Evolutionary conservation across 1,140 invertebrate species (phyloP).

Genomic region (Galleria mellonella): DNA sequence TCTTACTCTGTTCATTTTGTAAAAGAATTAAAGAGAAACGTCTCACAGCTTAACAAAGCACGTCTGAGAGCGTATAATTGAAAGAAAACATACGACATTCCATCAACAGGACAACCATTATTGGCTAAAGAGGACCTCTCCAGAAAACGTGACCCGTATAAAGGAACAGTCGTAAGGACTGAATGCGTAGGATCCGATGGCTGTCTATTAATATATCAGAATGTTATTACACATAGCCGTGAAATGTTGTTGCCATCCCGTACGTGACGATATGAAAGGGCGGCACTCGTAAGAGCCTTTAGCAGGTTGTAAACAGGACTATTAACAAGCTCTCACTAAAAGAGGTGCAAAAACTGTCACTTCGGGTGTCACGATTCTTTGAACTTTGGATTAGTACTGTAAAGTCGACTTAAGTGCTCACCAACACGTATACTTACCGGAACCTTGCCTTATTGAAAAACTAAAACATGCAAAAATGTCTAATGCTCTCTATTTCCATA

Average conservation of each 20-base stretch:
- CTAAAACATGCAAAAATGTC: no score
- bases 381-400: slow-evolving; percentile 1
- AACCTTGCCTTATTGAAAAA: not conserved
- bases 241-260: slow-evolving; percentile 29
- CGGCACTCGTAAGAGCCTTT: slow-evolving; percentile 30
- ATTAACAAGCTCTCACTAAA: slow-evolving; percentile 53
- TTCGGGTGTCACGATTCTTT: slow-evolving; percentile 24
- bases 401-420: slow-evolving; percentile 1
- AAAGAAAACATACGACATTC: slow-evolving; percentile 50
- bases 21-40: slow-evolving; percentile 2
- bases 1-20: not conserved
- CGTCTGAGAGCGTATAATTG: slow-evolving; percentile 39
- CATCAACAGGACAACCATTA: slow-evolving; percentile 32
- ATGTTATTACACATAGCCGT: slow-evolving; percentile 40
- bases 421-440: not conserved
- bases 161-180: slow-evolving; percentile 27
- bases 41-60: slow-evolving; percentile 15
- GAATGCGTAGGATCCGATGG: slow-evolving; percentile 19
- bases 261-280: slow-evolving; percentile 60
- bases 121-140: slow-evolving; percentile 52
- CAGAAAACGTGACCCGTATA: slow-evolving; percentile 59
- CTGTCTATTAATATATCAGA: slow-evolving; percentile 50
- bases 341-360: slow-evolving; percentile 40
- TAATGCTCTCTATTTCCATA: no score
- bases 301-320: slow-evolving; percentile 67